Evolutionary conservation across 1,140 invertebrate genomes (phyloP).

Genomic region (Neoseiulus cucumeris): DNA sequence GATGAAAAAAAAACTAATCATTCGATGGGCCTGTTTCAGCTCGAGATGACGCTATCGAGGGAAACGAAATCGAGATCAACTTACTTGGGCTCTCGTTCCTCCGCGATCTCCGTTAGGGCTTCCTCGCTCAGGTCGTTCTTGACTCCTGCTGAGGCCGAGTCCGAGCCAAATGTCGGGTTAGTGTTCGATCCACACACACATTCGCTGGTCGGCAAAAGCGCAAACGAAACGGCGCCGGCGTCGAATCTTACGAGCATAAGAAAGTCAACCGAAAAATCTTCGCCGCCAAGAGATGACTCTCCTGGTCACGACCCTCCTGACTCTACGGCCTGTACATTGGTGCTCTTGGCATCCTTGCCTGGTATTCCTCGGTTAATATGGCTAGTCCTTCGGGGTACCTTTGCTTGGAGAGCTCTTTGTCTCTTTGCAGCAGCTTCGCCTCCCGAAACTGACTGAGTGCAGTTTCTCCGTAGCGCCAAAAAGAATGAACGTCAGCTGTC

Average conservation of each 20-base stretch:
- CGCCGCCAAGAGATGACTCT: background rate
- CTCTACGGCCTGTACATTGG: background rate
- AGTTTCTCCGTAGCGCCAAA: constrained; percentile 66
- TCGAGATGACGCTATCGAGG: background rate
- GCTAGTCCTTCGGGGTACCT: background rate
- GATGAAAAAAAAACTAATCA: background rate
- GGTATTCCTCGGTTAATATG: constrained; percentile 4
- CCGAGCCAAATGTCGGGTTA: too few relatives aligned
- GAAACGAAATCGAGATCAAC: too few relatives aligned
- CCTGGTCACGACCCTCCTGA: background rate
- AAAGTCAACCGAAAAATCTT: too few relatives aligned
- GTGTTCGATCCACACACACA: too few relatives aligned
- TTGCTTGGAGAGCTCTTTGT: constrained; percentile 7
- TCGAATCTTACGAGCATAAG: too few relatives aligned
- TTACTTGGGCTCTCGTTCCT: constrained; percentile 22
- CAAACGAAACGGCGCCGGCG: too few relatives aligned
- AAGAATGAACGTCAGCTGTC: too few relatives aligned
- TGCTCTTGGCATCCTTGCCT: background rate
- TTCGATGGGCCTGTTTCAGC: background rate
- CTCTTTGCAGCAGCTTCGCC: constrained; percentile 38
- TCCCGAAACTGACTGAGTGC: constrained; percentile 63
- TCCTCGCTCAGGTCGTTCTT: constrained; percentile 13
- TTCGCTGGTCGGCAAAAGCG: too few relatives aligned
- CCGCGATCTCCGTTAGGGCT: constrained; percentile 23
- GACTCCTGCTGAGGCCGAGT: background rate